phyloP scores from a whole-genome alignment of 2,888 invertebrate species.

The Oscheius sp. region DNA sequence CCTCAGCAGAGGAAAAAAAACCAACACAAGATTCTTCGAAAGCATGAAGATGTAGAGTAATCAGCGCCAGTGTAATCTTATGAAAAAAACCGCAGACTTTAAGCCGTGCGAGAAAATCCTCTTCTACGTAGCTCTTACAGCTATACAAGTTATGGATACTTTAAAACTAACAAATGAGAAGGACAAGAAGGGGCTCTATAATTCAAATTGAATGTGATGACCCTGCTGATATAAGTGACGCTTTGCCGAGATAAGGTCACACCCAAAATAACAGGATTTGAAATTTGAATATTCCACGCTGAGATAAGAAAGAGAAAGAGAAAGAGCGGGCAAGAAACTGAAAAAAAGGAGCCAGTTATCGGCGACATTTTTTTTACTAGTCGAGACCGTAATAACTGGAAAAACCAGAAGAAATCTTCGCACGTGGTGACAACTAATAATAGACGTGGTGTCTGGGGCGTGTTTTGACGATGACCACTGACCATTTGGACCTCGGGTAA shows the following conservation, averaged over 20 bases:
- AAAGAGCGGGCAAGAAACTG: background rate
- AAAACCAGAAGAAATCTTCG: too few relatives aligned
- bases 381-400: background rate
- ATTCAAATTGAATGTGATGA: constrained; percentile 17
- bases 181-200: background rate
- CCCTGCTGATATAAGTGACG: constrained; percentile 10
- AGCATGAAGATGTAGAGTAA: constrained; percentile 23
- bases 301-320: background rate
- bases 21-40: constrained; percentile 14
- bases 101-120: background rate
- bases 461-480: constrained; percentile 32
- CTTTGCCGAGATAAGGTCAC: constrained; percentile 4
- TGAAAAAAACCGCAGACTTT: constrained; percentile 13
- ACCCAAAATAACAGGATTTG: background rate
- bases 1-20: too few relatives aligned
- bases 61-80: constrained; percentile 19
- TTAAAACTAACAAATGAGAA: too few relatives aligned
- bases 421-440: constrained; percentile 27
- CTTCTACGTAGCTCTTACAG: constrained; percentile 6
- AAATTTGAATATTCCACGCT: constrained; percentile 3
- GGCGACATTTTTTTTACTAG: background rate
- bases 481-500: constrained; percentile 25
- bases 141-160: constrained; percentile 7
- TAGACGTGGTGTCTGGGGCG: constrained; percentile 19
- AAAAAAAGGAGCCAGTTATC: background rate